Base-by-base conservation (phyloP, 2,797 vertebrate species). In the Sebastes nivosus region DNA sequence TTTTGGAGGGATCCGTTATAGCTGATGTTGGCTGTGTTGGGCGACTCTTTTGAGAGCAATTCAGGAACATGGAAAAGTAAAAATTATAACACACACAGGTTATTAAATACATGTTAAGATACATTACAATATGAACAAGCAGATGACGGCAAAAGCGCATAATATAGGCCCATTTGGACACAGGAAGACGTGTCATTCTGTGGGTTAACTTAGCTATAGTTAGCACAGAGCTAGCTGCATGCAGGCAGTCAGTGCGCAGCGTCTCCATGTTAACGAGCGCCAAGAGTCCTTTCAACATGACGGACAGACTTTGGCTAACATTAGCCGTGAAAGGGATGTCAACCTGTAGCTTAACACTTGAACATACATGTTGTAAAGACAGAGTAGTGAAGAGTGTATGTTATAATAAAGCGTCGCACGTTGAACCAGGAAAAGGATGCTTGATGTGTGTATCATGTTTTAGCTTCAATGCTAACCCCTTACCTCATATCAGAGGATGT, bases 141-240 rank as follows among this genome's bases (percentile, higher is more conserved):
- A 58, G 46, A 25, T 50, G 67, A 79, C 27, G 60, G 60, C 13
- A 55, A 72, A 75, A 57, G 24, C 20, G n/a, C 7, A 18, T 38
- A 13, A 13, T 13, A 38, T 2, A 59, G 85, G 80, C 65, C 85
- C 54, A 13, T 81, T 86, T 64, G 74, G 81, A 85, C 75, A 65
- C 59, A 71, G 73, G 81, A 92, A 93, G 93, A 94, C 93, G 91
- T 94, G 93, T 94, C 93, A 90, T 89, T 79, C 70, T 54, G 76
- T 57, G 77, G 87, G 87, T 93, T 82, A 81, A 92, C 82, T 74
- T 90, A 92, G 92, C 92, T 86, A 92, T 1, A 32, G 88, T 91
- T 58, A 36, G 0, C 34, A 36, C 34, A 36, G 34, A 36, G 84
- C 67, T 85, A 88, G 86, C 88, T 78, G 58, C 80, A 24, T 81